Evolutionary conservation across 2,888 invertebrate species (phyloP), one percentile per base, ranked within the genome.

Genomic region (Rotaria macrura): DNA sequence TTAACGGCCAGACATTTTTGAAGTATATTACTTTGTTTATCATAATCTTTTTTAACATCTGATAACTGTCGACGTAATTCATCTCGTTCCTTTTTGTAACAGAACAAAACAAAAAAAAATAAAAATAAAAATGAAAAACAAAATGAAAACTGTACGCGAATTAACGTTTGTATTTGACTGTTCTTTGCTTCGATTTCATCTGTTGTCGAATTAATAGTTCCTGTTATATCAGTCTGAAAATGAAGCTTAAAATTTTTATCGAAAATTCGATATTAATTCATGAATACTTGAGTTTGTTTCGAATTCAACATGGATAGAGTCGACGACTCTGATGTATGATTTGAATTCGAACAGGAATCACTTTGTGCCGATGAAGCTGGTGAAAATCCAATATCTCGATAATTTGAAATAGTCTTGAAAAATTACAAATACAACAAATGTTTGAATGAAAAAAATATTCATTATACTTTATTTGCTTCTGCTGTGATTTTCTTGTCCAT

Each of bases 1-100:
- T 86, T 86, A 43, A 86, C 84, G 57, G 84, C 83, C 12, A 86
- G 43, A 86, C 86, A 86, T 57, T 86, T 86, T 84, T 86, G 84
- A 55, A 86, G 84, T 29, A 84, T 84, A 83, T 52, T 72, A 54
- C 25, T 25, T 55, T 86, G 86, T 83, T 86, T 86, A 23, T 86
- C 86, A 6, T 74, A 29, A 47, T 86, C 86, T 55, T 57, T 74
- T 85, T 86, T 84, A 12, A 84, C 25, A 49, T 86, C 84, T 23
- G 74, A 34, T 84, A 86, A 29, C 74, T 86, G 84, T 74, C 84
- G 84, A 6, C 79, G 79, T 52, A 86, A 57, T 6, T 86, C 86
- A 34, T 86, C 86, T 65, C 84, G 84, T 79, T 86, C 86, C 83
- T 79, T 52, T n/a, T n/a, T n/a, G n/a, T 38, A 54, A 85, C 43